Percentiles rank a stretch among this genome's conserved stretches.
Evolutionary conservation across 2,797 vertebrate genomes (phyloP).

Genomic region (Psittacula echo): DNA sequence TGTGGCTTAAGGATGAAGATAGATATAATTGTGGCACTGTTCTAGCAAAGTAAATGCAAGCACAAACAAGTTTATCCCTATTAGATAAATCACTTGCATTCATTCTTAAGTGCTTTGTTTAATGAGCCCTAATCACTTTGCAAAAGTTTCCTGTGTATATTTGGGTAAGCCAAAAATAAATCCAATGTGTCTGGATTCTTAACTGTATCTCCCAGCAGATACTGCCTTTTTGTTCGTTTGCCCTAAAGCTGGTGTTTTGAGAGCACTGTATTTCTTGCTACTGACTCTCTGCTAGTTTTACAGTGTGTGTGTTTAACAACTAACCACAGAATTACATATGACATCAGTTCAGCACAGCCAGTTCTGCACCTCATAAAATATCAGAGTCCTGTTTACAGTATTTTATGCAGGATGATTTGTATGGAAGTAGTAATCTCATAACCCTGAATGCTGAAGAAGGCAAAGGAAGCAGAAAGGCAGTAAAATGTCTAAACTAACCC

Average conservation of each 20-base stretch:
- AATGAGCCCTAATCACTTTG: slow-evolving; percentile 30
- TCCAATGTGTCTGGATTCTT: not conserved
- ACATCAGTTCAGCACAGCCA: not conserved
- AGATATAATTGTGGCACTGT: not conserved
- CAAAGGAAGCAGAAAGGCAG: not conserved
- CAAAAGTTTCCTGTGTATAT: slow-evolving; percentile 11
- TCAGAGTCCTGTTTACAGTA: not conserved
- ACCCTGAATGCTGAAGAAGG: not conserved
- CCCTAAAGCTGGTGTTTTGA: not conserved
- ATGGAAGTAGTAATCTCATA: not conserved
- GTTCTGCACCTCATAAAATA: not conserved
- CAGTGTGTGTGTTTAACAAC: not conserved
- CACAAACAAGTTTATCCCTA: not conserved
- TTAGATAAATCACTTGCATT: slow-evolving; percentile 24
- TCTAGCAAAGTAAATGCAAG: not conserved
- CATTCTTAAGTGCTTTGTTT: slow-evolving; percentile 19
- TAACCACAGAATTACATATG: not conserved
- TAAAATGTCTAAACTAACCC: not conserved
- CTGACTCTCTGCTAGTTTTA: not conserved
- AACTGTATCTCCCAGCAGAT: not conserved
- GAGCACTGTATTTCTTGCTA: not conserved
- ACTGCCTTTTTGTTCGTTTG: not conserved
- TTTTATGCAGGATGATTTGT: not conserved
- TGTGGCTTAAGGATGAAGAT: not conserved
- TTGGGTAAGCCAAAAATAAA: slow-evolving; percentile 47